Conservation (phyloP, 1,140 invertebrate species). For the Diuraphis noxia region DNA sequence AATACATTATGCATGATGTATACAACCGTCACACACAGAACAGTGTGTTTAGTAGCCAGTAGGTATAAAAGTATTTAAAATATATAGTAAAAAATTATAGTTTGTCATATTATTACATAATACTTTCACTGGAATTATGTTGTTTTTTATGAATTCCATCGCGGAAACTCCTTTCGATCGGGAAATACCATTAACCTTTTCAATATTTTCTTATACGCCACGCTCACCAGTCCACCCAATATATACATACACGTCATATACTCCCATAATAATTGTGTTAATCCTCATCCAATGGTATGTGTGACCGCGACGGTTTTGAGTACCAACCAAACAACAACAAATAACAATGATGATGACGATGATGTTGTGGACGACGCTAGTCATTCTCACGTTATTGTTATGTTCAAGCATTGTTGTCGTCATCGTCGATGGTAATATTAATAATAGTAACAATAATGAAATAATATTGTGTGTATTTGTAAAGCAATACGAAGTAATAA, state of each 20-base stretch:
- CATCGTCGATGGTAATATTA: constrained; percentile 5
- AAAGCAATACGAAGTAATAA: constrained; percentile 15
- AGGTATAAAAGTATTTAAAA: too few relatives aligned
- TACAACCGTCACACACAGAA: not conserved
- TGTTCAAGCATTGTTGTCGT: constrained; percentile 41
- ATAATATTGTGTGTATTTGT: constrained; percentile 27
- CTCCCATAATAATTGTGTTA: not conserved
- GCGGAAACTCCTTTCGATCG: not conserved
- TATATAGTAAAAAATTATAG: not conserved
- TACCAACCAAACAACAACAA: constrained; percentile 34
- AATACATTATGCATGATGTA: not conserved
- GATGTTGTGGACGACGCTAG: constrained; percentile 31
- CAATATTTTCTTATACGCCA: not conserved
- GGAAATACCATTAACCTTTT: not conserved
- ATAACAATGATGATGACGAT: constrained; percentile 25
- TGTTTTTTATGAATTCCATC: constrained; percentile 2
- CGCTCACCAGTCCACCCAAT: not conserved
- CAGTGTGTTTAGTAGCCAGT: not conserved
- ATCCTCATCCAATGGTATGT: constrained; percentile 41
- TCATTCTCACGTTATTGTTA: constrained; percentile 54
- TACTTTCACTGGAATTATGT: not conserved
- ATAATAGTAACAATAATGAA: constrained; percentile 45
- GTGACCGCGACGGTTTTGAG: constrained; percentile 47
- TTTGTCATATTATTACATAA: not conserved
- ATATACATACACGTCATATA: not conserved